phyloP scores from a whole-genome alignment of 2,888 invertebrate genomes.

The Nymphalis c-album region DNA sequence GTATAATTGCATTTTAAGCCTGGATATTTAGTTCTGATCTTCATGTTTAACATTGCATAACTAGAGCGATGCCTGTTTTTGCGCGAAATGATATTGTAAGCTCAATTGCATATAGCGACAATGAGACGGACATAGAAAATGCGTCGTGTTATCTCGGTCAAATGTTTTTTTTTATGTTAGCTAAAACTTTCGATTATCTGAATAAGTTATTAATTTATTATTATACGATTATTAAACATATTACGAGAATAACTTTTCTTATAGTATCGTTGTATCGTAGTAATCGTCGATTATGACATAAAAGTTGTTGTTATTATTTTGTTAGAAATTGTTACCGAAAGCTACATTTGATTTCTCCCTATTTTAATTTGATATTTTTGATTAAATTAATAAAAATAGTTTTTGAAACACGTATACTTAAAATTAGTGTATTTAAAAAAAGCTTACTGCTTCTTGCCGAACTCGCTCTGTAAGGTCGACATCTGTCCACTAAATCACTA shows the following conservation, averaged over 20 bases:
- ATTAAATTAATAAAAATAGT: too few relatives aligned
- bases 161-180: constrained; percentile 65
- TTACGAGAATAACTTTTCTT: too few relatives aligned
- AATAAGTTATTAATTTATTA: too few relatives aligned
- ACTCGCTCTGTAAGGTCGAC: constrained; percentile 65
- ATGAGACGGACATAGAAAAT: constrained; percentile 40
- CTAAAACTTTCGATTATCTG: constrained; percentile 22
- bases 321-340: too few relatives aligned
- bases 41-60: constrained; percentile 68
- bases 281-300: too few relatives aligned
- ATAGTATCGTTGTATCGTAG: too few relatives aligned
- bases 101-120: constrained; percentile 45
- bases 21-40: constrained; percentile 63
- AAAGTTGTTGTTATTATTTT: too few relatives aligned
- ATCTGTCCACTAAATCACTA: constrained; percentile 69
- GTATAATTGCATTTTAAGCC: constrained; percentile 69
- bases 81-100: constrained; percentile 63
- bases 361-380: too few relatives aligned
- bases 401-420: not conserved
- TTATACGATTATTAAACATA: too few relatives aligned
- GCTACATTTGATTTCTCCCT: too few relatives aligned
- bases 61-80: constrained; percentile 59
- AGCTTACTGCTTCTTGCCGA: constrained; percentile 74
- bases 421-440: constrained; percentile 10
- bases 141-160: constrained; percentile 45